Conservation (phyloP, 2,888 invertebrate species). For the Drosophila birchii region DNA sequence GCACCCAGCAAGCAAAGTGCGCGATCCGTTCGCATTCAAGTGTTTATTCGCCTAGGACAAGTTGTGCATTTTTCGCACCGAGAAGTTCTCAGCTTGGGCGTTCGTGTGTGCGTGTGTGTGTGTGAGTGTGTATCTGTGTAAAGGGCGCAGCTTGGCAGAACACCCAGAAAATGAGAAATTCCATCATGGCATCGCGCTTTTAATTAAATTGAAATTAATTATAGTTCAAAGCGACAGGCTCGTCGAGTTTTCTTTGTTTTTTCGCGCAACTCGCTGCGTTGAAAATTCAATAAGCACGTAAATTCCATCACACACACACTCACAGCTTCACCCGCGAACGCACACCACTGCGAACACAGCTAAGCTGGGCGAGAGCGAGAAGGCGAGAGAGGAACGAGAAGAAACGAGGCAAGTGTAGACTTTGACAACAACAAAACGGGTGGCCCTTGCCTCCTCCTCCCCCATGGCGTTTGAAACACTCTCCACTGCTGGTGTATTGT, state of each 20-base stretch:
- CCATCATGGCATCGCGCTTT: conserved; percentile 24
- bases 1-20: conserved; percentile 18
- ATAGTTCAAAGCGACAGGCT: conserved; percentile 47
- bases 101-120: conserved; percentile 42
- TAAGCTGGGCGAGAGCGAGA: conserved; percentile 25
- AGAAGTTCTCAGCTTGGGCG: conserved; percentile 51
- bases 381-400: conserved; percentile 13
- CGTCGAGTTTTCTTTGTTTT: conserved; percentile 22
- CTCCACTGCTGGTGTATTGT: conserved; percentile 52
- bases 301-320: conserved; percentile 66
- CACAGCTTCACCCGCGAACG: conserved; percentile 32
- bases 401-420: conserved; percentile 70
- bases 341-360: conserved; percentile 27
- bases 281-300: conserved; percentile 78
- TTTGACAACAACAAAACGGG: conserved; percentile 71
- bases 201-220: conserved; percentile 56
- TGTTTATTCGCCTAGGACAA: conserved; percentile 48
- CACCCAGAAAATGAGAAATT: conserved; percentile 24
- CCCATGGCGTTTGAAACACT: conserved; percentile 7
- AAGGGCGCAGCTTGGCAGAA: conserved; percentile 70
- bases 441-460: conserved; percentile 46
- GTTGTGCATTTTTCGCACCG: conserved; percentile 22
- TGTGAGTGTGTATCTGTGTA: conserved; percentile 46
- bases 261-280: conserved; percentile 60
- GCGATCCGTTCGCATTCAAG: conserved; percentile 34